Evolutionary conservation across 2,888 invertebrate genomes (phyloP).

Genomic region (Azorinus chamasolen): DNA sequence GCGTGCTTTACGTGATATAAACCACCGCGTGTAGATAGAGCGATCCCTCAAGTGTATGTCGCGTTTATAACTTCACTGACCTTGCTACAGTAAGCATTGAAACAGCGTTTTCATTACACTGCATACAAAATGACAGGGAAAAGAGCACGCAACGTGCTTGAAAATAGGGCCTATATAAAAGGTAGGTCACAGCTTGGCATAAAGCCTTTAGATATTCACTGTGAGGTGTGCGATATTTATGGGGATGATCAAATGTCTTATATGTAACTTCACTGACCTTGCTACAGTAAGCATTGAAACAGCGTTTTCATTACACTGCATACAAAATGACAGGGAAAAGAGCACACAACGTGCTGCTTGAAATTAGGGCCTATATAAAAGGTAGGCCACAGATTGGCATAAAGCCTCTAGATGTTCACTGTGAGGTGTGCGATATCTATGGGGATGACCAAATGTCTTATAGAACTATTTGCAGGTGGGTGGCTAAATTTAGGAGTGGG

Average conservation of each 20-base stretch:
- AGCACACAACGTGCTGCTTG: slow-evolving; percentile 21
- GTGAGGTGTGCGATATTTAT: slow-evolving; percentile 17
- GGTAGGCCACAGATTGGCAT: slow-evolving; percentile 19
- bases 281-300: no score
- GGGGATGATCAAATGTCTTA: slow-evolving; percentile 2
- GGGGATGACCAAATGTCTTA: slow-evolving; percentile 18
- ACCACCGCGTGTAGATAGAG: no score
- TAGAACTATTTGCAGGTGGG: slow-evolving; percentile 26
- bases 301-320: neutral
- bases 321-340: slow-evolving; percentile 17
- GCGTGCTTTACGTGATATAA: no score
- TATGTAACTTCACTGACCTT: no score
- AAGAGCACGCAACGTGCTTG: slow-evolving; percentile 18
- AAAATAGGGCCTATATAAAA: slow-evolving; percentile 31
- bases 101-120: neutral
- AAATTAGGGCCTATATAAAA: slow-evolving; percentile 33
- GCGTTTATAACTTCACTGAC: no score
- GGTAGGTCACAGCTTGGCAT: slow-evolving; percentile 22
- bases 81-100: no score
- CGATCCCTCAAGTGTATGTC: no score
- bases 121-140: slow-evolving; percentile 15
- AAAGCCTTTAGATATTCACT: slow-evolving; percentile 10
- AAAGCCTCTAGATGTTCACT: slow-evolving; percentile 9
- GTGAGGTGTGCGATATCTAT: slow-evolving; percentile 18
- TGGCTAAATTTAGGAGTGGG: slow-evolving; percentile 20